These are phyloP conservation scores for Coelopa pilipes DNA, from an alignment of 2,888 invertebrate genomes.

Conservation along the genomic window DNA sequence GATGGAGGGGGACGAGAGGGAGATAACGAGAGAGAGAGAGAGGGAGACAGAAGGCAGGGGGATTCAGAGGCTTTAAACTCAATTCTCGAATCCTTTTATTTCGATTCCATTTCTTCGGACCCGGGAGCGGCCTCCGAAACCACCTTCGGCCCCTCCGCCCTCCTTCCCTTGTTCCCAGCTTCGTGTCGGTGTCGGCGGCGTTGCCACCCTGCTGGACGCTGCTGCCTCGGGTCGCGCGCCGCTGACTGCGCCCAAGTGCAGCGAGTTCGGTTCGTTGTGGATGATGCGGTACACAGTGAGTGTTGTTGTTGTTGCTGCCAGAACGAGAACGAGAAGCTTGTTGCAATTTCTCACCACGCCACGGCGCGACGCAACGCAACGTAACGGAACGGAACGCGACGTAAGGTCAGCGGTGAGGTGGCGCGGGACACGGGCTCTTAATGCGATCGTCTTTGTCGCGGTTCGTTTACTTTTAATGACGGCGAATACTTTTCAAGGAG, in stretches of 20 bases:
- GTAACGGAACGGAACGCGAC: conserved; percentile 47
- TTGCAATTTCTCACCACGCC: conserved; percentile 44
- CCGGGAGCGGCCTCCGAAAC: no score
- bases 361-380: conserved; percentile 34
- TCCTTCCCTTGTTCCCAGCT: no score
- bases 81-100: no score
- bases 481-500: conserved; percentile 30
- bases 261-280: conserved; percentile 50
- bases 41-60: no score
- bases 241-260: conserved; percentile 57
- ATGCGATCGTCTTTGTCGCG: conserved; percentile 37
- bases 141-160: no score
- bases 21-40: no score
- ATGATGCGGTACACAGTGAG: conserved; percentile 33
- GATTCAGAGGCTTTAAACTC: no score
- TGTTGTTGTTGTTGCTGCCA: conserved; percentile 1
- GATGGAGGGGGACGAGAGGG: no score
- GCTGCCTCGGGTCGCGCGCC: conserved; percentile 53
- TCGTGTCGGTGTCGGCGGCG: no score
- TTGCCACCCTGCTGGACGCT: no score
- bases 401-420: conserved; percentile 28
- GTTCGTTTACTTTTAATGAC: conserved; percentile 40
- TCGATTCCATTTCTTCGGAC: no score
- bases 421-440: background rate
- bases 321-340: background rate